A percentile compares a stretch with the other conserved stretches of the same genome.
phyloP scores from a whole-genome alignment of 2,888 invertebrate genomes.

The Parochlus steinenii region DNA sequence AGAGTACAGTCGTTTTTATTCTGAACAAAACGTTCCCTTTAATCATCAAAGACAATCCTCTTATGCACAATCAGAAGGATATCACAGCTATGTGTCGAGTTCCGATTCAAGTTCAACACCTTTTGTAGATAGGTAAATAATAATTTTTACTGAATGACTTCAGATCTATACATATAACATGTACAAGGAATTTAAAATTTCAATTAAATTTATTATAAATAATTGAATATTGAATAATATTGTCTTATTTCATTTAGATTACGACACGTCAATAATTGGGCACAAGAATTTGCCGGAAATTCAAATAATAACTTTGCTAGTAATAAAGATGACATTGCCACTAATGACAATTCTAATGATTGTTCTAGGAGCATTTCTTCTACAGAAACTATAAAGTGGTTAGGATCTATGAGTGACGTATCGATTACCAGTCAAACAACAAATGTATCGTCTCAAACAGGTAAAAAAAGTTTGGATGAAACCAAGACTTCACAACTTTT shows the following conservation, averaged over 20 bases:
- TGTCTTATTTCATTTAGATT: constrained; percentile 20
- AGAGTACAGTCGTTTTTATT: constrained; percentile 48
- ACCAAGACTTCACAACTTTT: not conserved
- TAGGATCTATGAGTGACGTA: constrained; percentile 58
- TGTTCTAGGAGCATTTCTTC: constrained; percentile 32
- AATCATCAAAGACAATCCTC: constrained; percentile 55
- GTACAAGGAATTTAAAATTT: not conserved
- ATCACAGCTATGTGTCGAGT: constrained; percentile 64
- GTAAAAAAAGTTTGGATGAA: constrained; percentile 28
- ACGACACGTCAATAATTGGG: constrained; percentile 25
- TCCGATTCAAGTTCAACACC: constrained; percentile 61
- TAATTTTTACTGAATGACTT: not conserved
- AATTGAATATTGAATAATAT: not conserved
- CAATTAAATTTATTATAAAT: not conserved
- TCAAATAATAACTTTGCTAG: too few species aligned
- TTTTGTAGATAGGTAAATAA: constrained; percentile 47
- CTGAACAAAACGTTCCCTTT: constrained; percentile 35
- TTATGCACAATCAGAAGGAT: constrained; percentile 64
- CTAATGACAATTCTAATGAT: constrained; percentile 16
- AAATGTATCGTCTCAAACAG: constrained; percentile 32
- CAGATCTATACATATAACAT: constrained; percentile 4
- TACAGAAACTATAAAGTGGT: constrained; percentile 65
- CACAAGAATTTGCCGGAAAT: constrained; percentile 1
- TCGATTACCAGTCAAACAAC: constrained; percentile 41
- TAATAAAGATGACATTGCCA: too few species aligned